Percentiles rank a stretch among this genome's conserved stretches.
Evolutionary conservation across 2,888 invertebrate species (phyloP).

Genomic region (Schrankia costaestrigalis): DNA sequence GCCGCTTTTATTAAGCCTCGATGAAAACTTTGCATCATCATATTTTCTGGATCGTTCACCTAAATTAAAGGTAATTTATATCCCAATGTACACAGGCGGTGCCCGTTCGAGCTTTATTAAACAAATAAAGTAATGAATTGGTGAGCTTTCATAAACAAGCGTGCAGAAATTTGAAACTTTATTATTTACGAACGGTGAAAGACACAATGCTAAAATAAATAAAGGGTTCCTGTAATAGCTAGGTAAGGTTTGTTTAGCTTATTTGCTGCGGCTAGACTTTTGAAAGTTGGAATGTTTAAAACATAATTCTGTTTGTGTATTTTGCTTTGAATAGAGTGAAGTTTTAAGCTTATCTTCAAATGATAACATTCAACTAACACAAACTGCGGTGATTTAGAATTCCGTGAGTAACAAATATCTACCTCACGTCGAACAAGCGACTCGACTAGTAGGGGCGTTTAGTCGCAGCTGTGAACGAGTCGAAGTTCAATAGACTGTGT

Average conservation of each 20-base stretch:
- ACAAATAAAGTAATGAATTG: slow-evolving; percentile 76
- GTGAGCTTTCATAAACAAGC: slow-evolving; percentile 64
- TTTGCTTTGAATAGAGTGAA: slow-evolving; percentile 18
- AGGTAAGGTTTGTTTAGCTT: slow-evolving; percentile 19
- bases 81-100: slow-evolving; percentile 58
- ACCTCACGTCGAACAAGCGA: slow-evolving; percentile 4
- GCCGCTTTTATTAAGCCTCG: slow-evolving; percentile 60
- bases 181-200: slow-evolving; percentile 57
- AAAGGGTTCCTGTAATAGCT: slow-evolving; percentile 37
- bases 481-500: slow-evolving; percentile 29
- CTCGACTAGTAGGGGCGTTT: slow-evolving; percentile 9
- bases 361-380: slow-evolving; percentile 16
- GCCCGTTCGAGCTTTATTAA: slow-evolving; percentile 71
- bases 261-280: slow-evolving; percentile 31
- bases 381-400: no score
- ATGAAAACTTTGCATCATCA: slow-evolving; percentile 75
- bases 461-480: slow-evolving; percentile 11
- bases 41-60: slow-evolving; percentile 74
- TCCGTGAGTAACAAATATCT: slow-evolving; percentile 5
- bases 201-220: slow-evolving; percentile 48
- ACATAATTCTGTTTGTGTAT: slow-evolving; percentile 19
- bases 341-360: slow-evolving; percentile 15
- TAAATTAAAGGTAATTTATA: slow-evolving; percentile 79
- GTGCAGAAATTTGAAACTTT: slow-evolving; percentile 64
- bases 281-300: slow-evolving; percentile 25